Conservation (phyloP, 2,113 vertebrate genomes). For the Tretioscincus oriximinensis region DNA sequence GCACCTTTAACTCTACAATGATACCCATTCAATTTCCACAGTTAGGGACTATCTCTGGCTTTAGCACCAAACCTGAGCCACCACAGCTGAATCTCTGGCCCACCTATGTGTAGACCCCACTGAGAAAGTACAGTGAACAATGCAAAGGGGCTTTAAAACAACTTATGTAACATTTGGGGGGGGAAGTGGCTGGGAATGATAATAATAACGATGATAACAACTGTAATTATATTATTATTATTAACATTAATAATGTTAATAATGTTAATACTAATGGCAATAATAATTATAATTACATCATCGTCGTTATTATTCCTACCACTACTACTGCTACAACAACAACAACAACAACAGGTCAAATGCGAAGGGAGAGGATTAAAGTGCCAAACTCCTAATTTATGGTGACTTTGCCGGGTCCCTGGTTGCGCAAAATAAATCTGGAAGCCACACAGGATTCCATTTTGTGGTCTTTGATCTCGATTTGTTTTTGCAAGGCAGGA, state of each 20-base stretch:
- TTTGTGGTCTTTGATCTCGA: constrained; percentile 69
- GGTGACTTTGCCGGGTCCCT: constrained; percentile 27
- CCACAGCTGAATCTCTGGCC: constrained; percentile 51
- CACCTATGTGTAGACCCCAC: constrained; percentile 53
- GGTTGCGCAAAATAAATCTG: constrained; percentile 35
- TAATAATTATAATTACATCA: too few relatives aligned
- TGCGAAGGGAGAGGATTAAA: constrained; percentile 5
- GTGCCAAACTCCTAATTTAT: constrained; percentile 29
- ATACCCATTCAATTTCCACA: constrained; percentile 9
- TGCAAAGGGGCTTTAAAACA: constrained; percentile 8
- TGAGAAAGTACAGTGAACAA: not conserved
- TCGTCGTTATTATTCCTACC: too few relatives aligned
- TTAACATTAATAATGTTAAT: too few relatives aligned
- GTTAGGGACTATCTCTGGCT: constrained; percentile 18
- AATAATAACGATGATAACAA: not conserved
- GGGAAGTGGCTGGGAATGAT: constrained; percentile 31
- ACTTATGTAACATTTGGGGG: constrained; percentile 13
- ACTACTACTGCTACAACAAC: too few relatives aligned
- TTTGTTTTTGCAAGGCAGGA: constrained; percentile 65
- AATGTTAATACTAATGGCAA: too few relatives aligned
- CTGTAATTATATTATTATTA: too few relatives aligned
- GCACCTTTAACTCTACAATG: not conserved
- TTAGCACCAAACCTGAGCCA: not conserved
- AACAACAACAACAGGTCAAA: constrained; percentile 22
- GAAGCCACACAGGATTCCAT: constrained; percentile 59